These are phyloP conservation scores for Melanostigma gelatinosum DNA, from an alignment of 2,113 vertebrate genomes.

Conservation along the genomic window DNA sequence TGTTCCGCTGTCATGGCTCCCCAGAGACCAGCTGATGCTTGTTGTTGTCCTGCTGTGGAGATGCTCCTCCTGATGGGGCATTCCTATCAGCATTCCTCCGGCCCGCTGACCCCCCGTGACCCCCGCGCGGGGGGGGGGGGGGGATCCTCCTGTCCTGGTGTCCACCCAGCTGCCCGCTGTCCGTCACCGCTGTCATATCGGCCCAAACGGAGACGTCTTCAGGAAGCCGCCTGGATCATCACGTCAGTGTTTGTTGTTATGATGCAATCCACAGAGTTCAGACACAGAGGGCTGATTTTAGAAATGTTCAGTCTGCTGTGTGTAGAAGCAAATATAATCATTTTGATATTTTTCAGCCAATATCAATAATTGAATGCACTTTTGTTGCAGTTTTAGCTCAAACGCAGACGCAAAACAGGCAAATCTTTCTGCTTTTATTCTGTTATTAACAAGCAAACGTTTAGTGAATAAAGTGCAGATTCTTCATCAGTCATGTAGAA, in stretches of 20 bases:
- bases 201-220: slow-evolving; percentile 23
- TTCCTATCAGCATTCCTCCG: slow-evolving; percentile 68
- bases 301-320: background rate
- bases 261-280: background rate
- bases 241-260: slow-evolving; percentile 1
- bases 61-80: slow-evolving; percentile 33
- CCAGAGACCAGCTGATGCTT: slow-evolving; percentile 30
- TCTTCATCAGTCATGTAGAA: background rate
- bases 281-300: background rate
- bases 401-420: background rate
- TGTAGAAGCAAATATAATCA: background rate
- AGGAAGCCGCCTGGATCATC: background rate
- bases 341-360: background rate
- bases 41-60: slow-evolving; percentile 25
- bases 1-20: slow-evolving; percentile 34
- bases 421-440: background rate
- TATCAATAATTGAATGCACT: background rate
- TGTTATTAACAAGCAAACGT: background rate
- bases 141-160: slow-evolving; percentile 26
- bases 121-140: background rate
- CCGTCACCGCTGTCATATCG: slow-evolving; percentile 41
- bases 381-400: background rate
- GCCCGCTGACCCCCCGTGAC: slow-evolving; percentile 65
- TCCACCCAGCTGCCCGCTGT: slow-evolving; percentile 60
- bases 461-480: too few relatives aligned